Conservation (phyloP, 2,113 vertebrate species). For the Pomatostomus ruficeps region DNA sequence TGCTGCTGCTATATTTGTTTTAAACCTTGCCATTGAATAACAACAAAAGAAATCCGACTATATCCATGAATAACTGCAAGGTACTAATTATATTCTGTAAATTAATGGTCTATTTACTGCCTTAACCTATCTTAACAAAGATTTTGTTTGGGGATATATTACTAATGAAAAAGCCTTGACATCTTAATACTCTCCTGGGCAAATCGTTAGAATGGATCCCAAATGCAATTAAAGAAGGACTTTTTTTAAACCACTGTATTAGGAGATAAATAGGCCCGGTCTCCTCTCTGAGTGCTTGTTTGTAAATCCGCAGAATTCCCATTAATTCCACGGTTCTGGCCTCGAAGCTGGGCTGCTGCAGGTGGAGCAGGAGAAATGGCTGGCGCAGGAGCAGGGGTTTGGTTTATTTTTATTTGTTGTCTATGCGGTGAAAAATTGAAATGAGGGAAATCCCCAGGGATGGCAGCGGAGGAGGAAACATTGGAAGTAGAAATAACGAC, state of each 20-base stretch:
- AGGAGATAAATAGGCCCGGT: constrained; percentile 45
- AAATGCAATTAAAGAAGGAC: constrained; percentile 61
- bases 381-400: neutral
- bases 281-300: constrained; percentile 23
- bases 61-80: constrained; percentile 50
- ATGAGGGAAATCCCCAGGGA: neutral
- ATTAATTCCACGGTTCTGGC: neutral
- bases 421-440: neutral
- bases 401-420: neutral
- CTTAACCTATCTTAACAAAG: constrained; percentile 53
- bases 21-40: constrained; percentile 25
- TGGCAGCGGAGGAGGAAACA: neutral
- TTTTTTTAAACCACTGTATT: constrained; percentile 34
- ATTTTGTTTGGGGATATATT: constrained; percentile 65
- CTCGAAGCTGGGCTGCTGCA: neutral
- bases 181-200: constrained; percentile 60
- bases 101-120: constrained; percentile 63
- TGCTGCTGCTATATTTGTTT: neutral
- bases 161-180: constrained; percentile 51
- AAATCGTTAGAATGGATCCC: constrained; percentile 65
- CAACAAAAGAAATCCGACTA: neutral
- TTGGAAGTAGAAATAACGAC: neutral
- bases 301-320: constrained; percentile 34
- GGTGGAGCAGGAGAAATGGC: neutral
- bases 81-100: constrained; percentile 65